Evolutionary conservation across 2,797 vertebrate species (phyloP), one percentile per base, ranked within the genome.

Genomic region (Lycodopsis pacificus): DNA sequence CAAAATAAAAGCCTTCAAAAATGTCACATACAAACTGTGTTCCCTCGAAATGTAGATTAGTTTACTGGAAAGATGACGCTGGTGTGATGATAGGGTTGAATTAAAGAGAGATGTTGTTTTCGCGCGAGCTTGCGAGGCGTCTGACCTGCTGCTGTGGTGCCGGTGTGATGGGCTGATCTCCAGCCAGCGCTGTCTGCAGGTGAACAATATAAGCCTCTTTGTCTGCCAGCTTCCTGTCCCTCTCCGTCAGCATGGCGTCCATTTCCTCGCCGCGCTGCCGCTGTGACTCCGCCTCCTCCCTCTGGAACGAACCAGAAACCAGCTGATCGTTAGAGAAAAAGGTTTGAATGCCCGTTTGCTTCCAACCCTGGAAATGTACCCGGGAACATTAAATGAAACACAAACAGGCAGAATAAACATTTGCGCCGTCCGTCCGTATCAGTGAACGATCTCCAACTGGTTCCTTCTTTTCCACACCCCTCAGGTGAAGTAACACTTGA

Each of bases 151-250:
- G 2, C 0, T 91, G 90, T 51, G 73, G 87, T 40, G 88, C 73
- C 61, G 86, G 78, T 14, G 20, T 58, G 72, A 83, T 2, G 54
- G 81, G 65, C 32, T 87, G 91, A 19, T 90, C 79, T 72, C 95
- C 95, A 36, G 87, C 94, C 63, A 91, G 58, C 0, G 94, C 93
- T 12, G 92, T 88, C 67, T 98, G 97, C 76, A 98, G 90, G 85
- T 97, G 96, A 17, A 96, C 84, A 8, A 97, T 97, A 49, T 96
- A 97, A 3, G 95, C 96, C 88, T 97, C 97, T 76, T 97, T 97
- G 51, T 97, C 96, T 17, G 92, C 86, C 82, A 98, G 76, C 83
- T 95, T 96, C 90, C 89, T 95, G 73, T 97, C 95, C 77, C 82
- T 96, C 85, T 96, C 95, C 3, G 89, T 93, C 87, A 98, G 92